Conservation (phyloP, 2,888 invertebrate genomes). For the Xiphydria camelus region DNA sequence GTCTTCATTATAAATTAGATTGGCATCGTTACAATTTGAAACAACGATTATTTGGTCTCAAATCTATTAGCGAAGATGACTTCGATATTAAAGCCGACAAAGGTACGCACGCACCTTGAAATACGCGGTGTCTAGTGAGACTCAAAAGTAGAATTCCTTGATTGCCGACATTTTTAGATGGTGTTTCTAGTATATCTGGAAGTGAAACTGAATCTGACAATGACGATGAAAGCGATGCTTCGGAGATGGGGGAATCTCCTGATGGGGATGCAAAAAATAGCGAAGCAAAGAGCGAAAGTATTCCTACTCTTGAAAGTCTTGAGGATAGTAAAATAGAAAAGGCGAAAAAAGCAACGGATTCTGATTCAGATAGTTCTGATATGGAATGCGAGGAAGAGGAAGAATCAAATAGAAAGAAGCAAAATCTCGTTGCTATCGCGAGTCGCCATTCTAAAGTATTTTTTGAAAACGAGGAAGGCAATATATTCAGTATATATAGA, state of each 20-base stretch:
- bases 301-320: slow-evolving; percentile 13
- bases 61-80: slow-evolving; percentile 62
- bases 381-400: slow-evolving; percentile 41
- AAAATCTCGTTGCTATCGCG: slow-evolving; percentile 44
- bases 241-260: slow-evolving; percentile 41
- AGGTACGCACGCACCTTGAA: slow-evolving; percentile 28
- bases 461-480: slow-evolving; percentile 69
- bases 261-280: slow-evolving; percentile 32
- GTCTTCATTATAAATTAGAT: slow-evolving; percentile 78
- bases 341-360: slow-evolving; percentile 20
- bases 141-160: no score
- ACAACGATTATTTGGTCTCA: slow-evolving; percentile 66
- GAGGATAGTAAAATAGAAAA: slow-evolving; percentile 34
- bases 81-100: slow-evolving; percentile 62
- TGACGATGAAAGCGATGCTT: slow-evolving; percentile 47
- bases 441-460: slow-evolving; percentile 75
- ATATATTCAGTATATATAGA: slow-evolving; percentile 75
- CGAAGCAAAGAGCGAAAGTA: neutral
- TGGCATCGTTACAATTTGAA: slow-evolving; percentile 86
- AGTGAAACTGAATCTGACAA: slow-evolving; percentile 62
- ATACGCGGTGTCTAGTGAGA: no score
- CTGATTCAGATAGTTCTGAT: slow-evolving; percentile 41
- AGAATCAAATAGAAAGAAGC: slow-evolving; percentile 34
- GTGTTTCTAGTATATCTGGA: slow-evolving; percentile 70
- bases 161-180: slow-evolving; percentile 54